A percentile compares a stretch with the other conserved stretches of the same genome.
Evolutionary conservation across 2,888 invertebrate species (phyloP).

Genomic region (Acronicta aceris): DNA sequence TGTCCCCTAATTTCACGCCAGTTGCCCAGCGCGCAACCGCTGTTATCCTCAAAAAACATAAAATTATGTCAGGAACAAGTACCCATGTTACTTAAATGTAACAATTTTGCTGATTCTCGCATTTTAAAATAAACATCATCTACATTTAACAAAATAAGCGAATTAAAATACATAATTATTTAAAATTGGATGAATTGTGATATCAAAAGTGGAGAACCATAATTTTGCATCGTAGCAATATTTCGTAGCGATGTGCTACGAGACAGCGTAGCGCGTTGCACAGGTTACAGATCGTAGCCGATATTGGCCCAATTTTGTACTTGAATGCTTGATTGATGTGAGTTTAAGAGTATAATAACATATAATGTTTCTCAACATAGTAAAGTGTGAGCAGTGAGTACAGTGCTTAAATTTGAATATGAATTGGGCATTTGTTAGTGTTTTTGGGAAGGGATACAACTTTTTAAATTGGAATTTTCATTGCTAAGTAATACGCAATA

Average conservation of each 20-base stretch:
- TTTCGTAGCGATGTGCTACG: constrained; percentile 40
- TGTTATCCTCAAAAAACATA: constrained; percentile 47
- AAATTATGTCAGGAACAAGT: constrained; percentile 49
- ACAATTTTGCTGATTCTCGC: background rate
- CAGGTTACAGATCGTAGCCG: constrained; percentile 4
- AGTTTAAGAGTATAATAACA: no score
- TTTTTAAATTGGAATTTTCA: background rate
- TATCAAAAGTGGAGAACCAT: background rate
- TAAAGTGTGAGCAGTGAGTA: no score
- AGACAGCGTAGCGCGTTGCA: constrained; percentile 35
- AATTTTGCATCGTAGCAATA: constrained; percentile 15
- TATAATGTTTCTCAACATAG: background rate
- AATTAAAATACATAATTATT: constrained; percentile 17
- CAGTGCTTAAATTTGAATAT: no score
- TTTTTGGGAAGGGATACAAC: background rate
- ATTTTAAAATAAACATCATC: constrained; percentile 6
- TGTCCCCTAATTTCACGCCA: constrained; percentile 72
- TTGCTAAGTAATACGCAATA: no score
- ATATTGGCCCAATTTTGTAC: constrained; percentile 19
- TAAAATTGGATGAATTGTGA: constrained; percentile 5
- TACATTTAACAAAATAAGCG: constrained; percentile 22
- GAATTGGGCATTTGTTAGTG: constrained; percentile 1
- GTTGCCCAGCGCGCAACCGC: constrained; percentile 56
- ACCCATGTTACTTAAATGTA: constrained; percentile 30
- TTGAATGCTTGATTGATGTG: no score